Evolutionary conservation across 2,113 vertebrate genomes (phyloP).

Genomic region (Hydropotes inermis): DNA sequence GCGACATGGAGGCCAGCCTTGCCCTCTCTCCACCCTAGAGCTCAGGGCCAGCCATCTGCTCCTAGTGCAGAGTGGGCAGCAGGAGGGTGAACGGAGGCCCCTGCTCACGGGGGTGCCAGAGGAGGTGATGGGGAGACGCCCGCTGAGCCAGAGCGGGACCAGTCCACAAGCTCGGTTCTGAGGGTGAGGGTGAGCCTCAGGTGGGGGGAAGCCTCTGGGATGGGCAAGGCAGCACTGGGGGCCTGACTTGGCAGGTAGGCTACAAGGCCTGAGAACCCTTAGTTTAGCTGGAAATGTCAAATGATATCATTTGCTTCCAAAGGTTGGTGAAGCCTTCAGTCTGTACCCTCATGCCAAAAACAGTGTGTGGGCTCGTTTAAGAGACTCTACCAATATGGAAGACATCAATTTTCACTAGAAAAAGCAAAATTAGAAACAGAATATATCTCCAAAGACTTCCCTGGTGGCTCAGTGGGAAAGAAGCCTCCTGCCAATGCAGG

Average conservation of each 20-base stretch:
- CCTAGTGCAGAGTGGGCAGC: background rate
- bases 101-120: background rate
- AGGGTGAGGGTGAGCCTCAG: background rate
- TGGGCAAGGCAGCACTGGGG: background rate
- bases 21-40: background rate
- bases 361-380: background rate
- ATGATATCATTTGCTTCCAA: background rate
- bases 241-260: background rate
- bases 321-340: background rate
- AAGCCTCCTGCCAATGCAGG: background rate
- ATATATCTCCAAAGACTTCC: background rate
- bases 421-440: background rate
- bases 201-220: background rate
- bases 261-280: background rate
- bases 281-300: background rate
- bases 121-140: background rate
- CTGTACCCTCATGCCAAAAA: background rate
- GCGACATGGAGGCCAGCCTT: rapidly evolving
- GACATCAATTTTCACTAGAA: background rate
- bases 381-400: background rate
- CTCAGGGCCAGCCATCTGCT: background rate
- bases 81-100: too few species aligned
- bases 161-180: rapidly evolving
- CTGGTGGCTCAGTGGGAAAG: background rate
- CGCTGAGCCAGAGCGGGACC: background rate